phyloP scores from a whole-genome alignment of 2,113 vertebrate genomes.

The Cavia aperea region DNA sequence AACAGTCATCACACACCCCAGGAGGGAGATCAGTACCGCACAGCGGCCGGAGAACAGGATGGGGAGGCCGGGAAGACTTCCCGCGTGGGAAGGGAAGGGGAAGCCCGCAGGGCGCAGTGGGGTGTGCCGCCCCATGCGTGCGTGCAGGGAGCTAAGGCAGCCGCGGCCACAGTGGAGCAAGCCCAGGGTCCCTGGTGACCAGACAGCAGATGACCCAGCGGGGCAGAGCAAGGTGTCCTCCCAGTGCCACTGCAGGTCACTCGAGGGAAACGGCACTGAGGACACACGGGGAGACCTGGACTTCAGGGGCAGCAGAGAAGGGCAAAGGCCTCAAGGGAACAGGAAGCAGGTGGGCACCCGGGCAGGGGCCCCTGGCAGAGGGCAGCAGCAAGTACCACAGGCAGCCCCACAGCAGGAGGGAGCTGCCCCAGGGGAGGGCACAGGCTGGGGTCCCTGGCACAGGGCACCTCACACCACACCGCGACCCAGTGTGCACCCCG shows the following conservation, averaged over 20 bases:
- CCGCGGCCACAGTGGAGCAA: not conserved
- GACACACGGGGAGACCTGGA: too few relatives aligned
- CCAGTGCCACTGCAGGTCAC: too few relatives aligned
- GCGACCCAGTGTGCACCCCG: accelerated
- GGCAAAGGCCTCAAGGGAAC: too few relatives aligned
- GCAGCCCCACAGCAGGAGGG: not conserved
- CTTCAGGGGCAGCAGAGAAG: not conserved
- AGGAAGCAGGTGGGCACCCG: accelerated
- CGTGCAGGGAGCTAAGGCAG: not conserved
- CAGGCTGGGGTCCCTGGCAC: not conserved
- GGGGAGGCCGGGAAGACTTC: not conserved
- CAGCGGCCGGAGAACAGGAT: not conserved
- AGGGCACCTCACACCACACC: too few relatives aligned
- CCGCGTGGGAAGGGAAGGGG: not conserved
- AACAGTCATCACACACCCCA: not conserved
- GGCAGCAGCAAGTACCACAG: not conserved
- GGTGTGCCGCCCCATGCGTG: not conserved
- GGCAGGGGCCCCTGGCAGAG: not conserved
- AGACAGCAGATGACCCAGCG: not conserved
- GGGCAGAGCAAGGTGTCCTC: not conserved
- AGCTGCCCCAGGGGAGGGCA: not conserved
- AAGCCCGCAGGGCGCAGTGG: not conserved
- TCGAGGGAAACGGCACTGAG: not conserved
- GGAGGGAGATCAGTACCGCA: not conserved
- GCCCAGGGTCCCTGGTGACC: not conserved